Evolutionary conservation across 2,797 vertebrate genomes (phyloP).

Genomic region (Coregonus suidteri): DNA sequence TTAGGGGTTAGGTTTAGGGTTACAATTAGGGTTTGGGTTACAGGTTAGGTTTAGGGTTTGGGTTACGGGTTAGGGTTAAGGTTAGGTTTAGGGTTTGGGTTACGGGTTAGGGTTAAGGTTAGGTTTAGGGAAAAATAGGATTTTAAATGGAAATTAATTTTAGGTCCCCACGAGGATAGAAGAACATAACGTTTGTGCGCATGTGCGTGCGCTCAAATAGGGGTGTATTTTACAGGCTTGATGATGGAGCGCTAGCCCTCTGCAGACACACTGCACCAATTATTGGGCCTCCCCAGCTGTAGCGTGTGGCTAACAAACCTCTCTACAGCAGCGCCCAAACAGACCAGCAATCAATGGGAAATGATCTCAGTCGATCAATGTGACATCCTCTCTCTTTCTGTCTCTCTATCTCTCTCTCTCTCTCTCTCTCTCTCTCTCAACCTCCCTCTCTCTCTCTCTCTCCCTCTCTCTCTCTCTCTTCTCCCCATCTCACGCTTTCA

Average conservation of each 20-base stretch:
- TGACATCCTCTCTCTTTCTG: slow-evolving; percentile 59
- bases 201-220: slow-evolving; percentile 14
- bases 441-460: slow-evolving; percentile 56
- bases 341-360: slow-evolving; percentile 83
- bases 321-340: slow-evolving; percentile 78
- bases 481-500: slow-evolving; percentile 52
- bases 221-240: slow-evolving; percentile 53
- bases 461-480: slow-evolving; percentile 23
- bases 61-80: too few relatives aligned
- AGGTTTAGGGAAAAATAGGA: too few relatives aligned
- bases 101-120: too few relatives aligned
- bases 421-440: too few relatives aligned
- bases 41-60: too few relatives aligned
- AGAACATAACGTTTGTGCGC: slow-evolving; percentile 15
- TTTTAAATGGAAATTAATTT: too few relatives aligned
- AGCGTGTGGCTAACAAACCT: slow-evolving; percentile 80
- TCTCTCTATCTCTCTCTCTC: slow-evolving; percentile 57
- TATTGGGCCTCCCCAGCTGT: slow-evolving; percentile 76
- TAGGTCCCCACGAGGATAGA: too few relatives aligned
- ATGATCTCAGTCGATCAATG: slow-evolving; percentile 82
- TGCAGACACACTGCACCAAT: slow-evolving; percentile 72
- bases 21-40: too few relatives aligned
- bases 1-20: too few relatives aligned
- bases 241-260: slow-evolving; percentile 68
- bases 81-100: too few relatives aligned